Percentiles rank a stretch among this genome's conserved stretches.
These are phyloP conservation scores for Andrena dorsata DNA, from an alignment of 2,888 invertebrate species.

Conservation along the genomic window DNA sequence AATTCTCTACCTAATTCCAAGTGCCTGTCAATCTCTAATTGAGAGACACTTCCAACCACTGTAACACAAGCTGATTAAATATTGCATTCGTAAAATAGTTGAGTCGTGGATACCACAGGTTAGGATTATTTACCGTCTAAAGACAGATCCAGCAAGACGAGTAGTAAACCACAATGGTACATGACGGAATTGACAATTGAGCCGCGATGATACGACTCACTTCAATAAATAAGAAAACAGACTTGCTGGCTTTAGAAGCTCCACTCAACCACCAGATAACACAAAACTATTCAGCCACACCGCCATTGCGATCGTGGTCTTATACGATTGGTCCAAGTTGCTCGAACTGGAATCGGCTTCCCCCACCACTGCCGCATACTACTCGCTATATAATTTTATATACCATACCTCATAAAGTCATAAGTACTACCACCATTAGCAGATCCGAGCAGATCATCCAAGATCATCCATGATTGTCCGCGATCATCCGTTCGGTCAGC, in stretches of 20 bases:
- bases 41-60: constrained; percentile 91
- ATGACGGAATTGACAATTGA: constrained; percentile 72
- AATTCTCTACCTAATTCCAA: constrained; percentile 97
- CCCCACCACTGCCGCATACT: constrained; percentile 32
- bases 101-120: constrained; percentile 69
- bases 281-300: constrained; percentile 78
- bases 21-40: constrained; percentile 95
- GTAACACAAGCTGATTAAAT: constrained; percentile 48
- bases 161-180: constrained; percentile 79
- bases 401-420: neutral
- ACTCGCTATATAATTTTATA: constrained; percentile 15
- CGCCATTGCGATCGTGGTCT: constrained; percentile 85
- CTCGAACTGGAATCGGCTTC: constrained; percentile 38
- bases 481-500: no score
- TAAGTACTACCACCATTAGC: no score
- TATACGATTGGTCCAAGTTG: constrained; percentile 85
- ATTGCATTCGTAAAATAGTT: neutral
- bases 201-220: constrained; percentile 26
- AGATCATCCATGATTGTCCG: no score
- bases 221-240: constrained; percentile 59
- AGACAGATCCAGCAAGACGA: constrained; percentile 80
- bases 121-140: constrained; percentile 80
- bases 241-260: constrained; percentile 59
- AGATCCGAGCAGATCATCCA: no score
- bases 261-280: constrained; percentile 77